These are phyloP conservation scores for Quadroppia sp. DNA, from an alignment of 2,888 invertebrate species.

Conservation along the genomic window DNA sequence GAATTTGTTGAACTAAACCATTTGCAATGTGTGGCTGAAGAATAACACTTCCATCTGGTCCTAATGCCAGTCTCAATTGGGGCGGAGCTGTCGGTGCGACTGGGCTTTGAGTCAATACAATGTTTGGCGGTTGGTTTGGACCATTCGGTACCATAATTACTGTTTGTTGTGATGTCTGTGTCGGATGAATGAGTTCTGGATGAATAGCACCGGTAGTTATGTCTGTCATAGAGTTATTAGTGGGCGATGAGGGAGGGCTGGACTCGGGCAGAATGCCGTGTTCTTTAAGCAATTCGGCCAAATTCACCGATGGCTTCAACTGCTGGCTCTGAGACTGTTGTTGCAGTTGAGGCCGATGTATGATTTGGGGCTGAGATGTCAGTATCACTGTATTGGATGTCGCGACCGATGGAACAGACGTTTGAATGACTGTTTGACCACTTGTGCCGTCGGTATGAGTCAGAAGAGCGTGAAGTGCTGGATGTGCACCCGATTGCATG, in stretches of 20 bases:
- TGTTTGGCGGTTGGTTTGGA: slow-evolving; percentile 27
- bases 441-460: slow-evolving; percentile 32
- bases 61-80: slow-evolving; percentile 48
- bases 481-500: slow-evolving; percentile 28
- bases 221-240: slow-evolving; percentile 31
- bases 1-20: slow-evolving; percentile 17
- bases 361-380: slow-evolving; percentile 44
- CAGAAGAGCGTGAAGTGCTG: slow-evolving; percentile 40
- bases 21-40: slow-evolving; percentile 44
- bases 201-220: slow-evolving; percentile 4
- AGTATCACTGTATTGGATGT: slow-evolving; percentile 40
- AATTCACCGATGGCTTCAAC: slow-evolving; percentile 45
- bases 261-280: slow-evolving; percentile 48
- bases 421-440: slow-evolving; percentile 26
- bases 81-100: slow-evolving; percentile 37
- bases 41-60: slow-evolving; percentile 49
- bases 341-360: slow-evolving; percentile 37
- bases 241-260: slow-evolving; percentile 43
- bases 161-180: slow-evolving; percentile 15
- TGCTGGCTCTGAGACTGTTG: slow-evolving; percentile 32
- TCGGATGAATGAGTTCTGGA: not conserved
- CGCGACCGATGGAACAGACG: slow-evolving; percentile 21
- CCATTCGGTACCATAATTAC: slow-evolving; percentile 40
- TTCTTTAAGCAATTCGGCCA: slow-evolving; percentile 49
- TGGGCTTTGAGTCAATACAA: slow-evolving; percentile 30